Evolutionary conservation across 53 echinoderm and acorn worm species (phyloP).

Genomic region (Holothuria scabra): DNA sequence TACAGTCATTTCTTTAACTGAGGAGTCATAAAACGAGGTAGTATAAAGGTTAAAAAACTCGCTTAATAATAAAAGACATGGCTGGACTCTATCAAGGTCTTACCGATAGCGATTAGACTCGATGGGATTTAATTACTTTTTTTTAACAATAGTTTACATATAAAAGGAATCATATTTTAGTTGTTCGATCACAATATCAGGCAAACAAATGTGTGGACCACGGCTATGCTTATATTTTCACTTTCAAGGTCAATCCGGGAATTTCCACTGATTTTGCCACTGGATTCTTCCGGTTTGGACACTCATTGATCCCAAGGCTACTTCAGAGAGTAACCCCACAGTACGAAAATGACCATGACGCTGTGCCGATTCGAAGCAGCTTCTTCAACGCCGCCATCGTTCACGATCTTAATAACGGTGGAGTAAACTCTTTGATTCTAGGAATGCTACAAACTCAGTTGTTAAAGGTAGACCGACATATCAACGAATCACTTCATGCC

Average conservation of each 20-base stretch:
- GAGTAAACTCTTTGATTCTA: conserved; percentile 62
- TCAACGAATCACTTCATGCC: conserved; percentile 48
- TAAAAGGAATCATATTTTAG: too few relatives aligned
- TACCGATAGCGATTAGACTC: too few relatives aligned
- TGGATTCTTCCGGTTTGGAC: conserved; percentile 76
- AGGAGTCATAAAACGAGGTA: too few relatives aligned
- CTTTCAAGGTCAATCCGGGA: conserved; percentile 49
- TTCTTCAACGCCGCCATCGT: conserved; percentile 77
- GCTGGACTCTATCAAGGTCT: too few relatives aligned
- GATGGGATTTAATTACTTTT: too few relatives aligned
- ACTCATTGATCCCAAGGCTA: conserved; percentile 55
- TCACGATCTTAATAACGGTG: conserved; percentile 74
- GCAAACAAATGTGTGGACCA: too few relatives aligned
- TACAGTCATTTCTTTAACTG: too few relatives aligned
- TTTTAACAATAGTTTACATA: too few relatives aligned
- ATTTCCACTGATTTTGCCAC: conserved; percentile 76
- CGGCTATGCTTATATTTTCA: too few relatives aligned
- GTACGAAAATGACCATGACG: background rate
- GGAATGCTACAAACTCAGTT: conserved; percentile 45
- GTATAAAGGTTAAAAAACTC: too few relatives aligned
- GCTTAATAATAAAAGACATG: too few relatives aligned
- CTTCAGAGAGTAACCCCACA: conserved; percentile 48
- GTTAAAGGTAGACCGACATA: conserved; percentile 43
- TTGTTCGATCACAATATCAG: too few relatives aligned
- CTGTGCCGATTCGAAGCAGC: conserved; percentile 48